phyloP scores from a whole-genome alignment of 2,113 vertebrate species.

The Oryzias javanicus region DNA sequence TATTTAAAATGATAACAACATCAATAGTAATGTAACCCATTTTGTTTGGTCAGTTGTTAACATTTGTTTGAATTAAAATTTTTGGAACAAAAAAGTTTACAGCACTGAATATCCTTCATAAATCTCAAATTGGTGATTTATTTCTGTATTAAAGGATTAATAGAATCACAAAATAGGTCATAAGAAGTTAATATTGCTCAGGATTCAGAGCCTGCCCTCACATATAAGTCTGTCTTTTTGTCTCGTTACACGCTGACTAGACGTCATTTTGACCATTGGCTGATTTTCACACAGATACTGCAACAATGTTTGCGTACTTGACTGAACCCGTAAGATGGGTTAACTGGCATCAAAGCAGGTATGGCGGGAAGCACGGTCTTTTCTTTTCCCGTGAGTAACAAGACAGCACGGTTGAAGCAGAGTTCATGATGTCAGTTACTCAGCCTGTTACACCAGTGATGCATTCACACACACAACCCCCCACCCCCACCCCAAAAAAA shows the following conservation, averaged over 20 bases:
- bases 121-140: too few relatives aligned
- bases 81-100: too few relatives aligned
- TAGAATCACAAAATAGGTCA: too few relatives aligned
- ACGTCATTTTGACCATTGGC: conserved; percentile 63
- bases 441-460: conserved; percentile 16
- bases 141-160: too few relatives aligned
- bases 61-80: too few relatives aligned
- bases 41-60: too few relatives aligned
- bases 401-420: conserved; percentile 50
- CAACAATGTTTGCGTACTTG: conserved; percentile 69
- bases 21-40: too few relatives aligned
- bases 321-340: conserved; percentile 38
- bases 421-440: conserved; percentile 63
- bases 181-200: too few relatives aligned
- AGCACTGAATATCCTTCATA: too few relatives aligned
- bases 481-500: neutral
- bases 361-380: conserved; percentile 22
- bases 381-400: conserved; percentile 39
- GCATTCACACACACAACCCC: conserved; percentile 32
- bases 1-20: too few relatives aligned
- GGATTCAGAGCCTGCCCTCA: too few relatives aligned
- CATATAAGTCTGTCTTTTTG: neutral
- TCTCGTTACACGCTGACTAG: conserved; percentile 50
- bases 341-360: conserved; percentile 68
- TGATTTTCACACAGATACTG: conserved; percentile 73